Percentiles rank a stretch among this genome's conserved stretches.
These are phyloP conservation scores for Notothenia rossii DNA, from an alignment of 2,113 vertebrate genomes.

Conservation along the genomic window DNA sequence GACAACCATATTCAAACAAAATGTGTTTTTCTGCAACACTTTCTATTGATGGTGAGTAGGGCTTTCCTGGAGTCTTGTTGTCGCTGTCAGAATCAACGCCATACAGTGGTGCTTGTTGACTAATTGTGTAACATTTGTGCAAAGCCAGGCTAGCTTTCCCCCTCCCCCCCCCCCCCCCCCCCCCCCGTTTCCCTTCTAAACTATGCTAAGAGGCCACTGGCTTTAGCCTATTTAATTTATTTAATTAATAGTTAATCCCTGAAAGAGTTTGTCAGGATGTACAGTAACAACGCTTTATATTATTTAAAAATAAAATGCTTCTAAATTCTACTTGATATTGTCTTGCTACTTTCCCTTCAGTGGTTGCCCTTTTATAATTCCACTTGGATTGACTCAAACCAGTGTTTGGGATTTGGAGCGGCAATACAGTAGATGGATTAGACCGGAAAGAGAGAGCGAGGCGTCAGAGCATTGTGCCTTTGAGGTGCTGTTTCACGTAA, in stretches of 20 bases:
- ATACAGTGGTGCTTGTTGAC: neutral
- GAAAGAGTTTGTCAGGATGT: neutral
- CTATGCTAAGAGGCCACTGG: neutral
- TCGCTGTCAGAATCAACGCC: too few species aligned
- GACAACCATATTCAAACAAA: too few species aligned
- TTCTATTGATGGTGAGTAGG: neutral
- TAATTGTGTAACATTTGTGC: neutral
- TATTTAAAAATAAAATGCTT: slow-evolving; percentile 11
- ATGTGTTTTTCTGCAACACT: too few species aligned
- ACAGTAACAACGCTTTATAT: neutral
- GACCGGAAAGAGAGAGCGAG: slow-evolving; percentile 22
- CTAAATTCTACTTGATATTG: slow-evolving; percentile 11
- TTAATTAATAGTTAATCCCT: neutral
- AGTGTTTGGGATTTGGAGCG: slow-evolving; percentile 56
- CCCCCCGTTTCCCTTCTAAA: neutral
- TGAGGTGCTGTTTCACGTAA: slow-evolving; percentile 57
- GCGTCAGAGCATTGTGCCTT: slow-evolving; percentile 37
- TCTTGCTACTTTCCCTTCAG: neutral
- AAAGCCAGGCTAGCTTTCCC: neutral
- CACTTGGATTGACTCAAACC: slow-evolving; percentile 30
- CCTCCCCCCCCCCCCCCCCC: too few species aligned
- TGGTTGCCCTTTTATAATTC: slow-evolving; percentile 49
- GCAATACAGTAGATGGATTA: slow-evolving; percentile 51
- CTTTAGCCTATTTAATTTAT: neutral
- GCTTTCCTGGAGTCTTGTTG: neutral